Base-by-base conservation (phyloP, 92 coral and sea anemone genomes). In the Bergia sp. region DNA sequence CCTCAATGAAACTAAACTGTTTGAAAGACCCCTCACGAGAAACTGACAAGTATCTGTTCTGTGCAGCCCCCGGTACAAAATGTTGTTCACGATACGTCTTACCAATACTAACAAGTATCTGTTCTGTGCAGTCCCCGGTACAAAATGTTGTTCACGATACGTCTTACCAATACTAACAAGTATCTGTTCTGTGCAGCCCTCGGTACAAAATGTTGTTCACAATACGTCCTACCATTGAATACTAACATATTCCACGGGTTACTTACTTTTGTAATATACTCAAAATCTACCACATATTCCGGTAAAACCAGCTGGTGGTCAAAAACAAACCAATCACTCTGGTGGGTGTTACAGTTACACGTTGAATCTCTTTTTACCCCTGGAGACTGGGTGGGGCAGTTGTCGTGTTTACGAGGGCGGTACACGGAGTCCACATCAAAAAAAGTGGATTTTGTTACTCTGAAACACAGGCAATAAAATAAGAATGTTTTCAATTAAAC, bases 221-320 rank as follows among this genome's bases (percentile, higher is more conserved):
- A 7, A 2, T 47, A 47, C 53, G 4, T 47, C 53, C 8, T 8
- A 36, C 40, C 36, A 11, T 43, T 29, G 29, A 73, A 6, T 0
- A 5, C 4, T 15, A 5, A n/a, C 20, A 6, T 29, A 29, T 29
- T 29, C 29, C 29, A 29, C 29, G 29, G 3, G 5, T 38, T 37
- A 86, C 85, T 16, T 49, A 95, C 98, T 94, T 90, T 93, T 13
- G 96, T 91, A 21, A 91, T 76, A 66, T 95, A 96, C 73, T 96
- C 99, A 85, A 96, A 96, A 87, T 96, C 99, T 9, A 96, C 99
- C 74, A 95, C 98, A 89, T 96, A 96, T 86, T 96, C 99, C 6
- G 99, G 98, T 39, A 96, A 88, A 0, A 95, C 98, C 92, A 95
- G 85, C 75, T 91, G 92, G 76, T 92, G 91, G 73, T 96, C 97